Evolutionary conservation across 2,888 invertebrate species (phyloP).

Genomic region (Ephialtes manifestator): DNA sequence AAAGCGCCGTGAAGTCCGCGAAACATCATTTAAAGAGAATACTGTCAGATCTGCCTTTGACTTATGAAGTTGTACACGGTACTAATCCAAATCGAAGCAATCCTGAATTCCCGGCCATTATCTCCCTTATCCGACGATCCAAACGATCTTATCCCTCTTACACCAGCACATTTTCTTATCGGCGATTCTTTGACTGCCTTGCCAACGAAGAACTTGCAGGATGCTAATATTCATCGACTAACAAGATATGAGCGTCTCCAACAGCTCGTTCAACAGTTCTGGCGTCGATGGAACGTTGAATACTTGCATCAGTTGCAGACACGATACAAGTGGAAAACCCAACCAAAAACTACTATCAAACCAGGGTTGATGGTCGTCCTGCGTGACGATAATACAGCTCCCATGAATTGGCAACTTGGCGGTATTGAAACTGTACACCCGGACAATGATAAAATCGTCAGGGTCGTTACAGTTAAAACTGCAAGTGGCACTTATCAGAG

Average conservation of each 20-base stretch:
- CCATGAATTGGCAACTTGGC: slow-evolving; percentile 44
- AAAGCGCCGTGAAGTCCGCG: too few relatives aligned
- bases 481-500: too few relatives aligned
- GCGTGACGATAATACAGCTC: slow-evolving; percentile 27
- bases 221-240: slow-evolving; percentile 6
- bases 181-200: slow-evolving; percentile 35
- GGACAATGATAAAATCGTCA: slow-evolving; percentile 25
- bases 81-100: slow-evolving; percentile 35
- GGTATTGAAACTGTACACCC: slow-evolving; percentile 31
- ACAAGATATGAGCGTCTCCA: too few relatives aligned
- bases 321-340: too few relatives aligned
- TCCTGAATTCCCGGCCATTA: slow-evolving; percentile 41
- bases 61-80: slow-evolving; percentile 44
- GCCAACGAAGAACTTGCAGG: slow-evolving; percentile 30
- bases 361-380: slow-evolving; percentile 27
- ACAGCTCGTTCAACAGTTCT: too few relatives aligned
- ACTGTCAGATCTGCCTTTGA: too few relatives aligned
- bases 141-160: slow-evolving; percentile 19
- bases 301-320: too few relatives aligned
- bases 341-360: slow-evolving; percentile 9
- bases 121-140: slow-evolving; percentile 35
- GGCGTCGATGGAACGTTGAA: too few relatives aligned
- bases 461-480: slow-evolving; percentile 33
- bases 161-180: slow-evolving; percentile 36
- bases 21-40: too few relatives aligned